Evolutionary conservation across 2,888 invertebrate species (phyloP).

Genomic region (Microchrysa polita): DNA sequence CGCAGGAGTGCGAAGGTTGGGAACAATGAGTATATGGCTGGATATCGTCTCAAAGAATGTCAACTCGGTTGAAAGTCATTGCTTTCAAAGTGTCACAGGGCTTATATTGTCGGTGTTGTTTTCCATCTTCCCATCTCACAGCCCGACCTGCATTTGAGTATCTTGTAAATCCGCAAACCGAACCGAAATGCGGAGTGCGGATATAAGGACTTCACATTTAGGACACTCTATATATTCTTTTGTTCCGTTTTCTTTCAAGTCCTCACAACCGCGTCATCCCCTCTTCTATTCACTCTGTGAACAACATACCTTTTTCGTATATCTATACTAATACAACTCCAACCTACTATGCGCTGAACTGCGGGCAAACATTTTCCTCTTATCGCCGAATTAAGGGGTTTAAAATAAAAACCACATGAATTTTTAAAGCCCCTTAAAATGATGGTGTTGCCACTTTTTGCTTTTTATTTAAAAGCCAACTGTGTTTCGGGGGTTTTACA

Average conservation of each 20-base stretch:
- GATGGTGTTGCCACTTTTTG: slow-evolving; percentile 39
- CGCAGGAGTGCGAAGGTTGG: slow-evolving; percentile 12
- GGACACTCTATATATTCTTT: no score
- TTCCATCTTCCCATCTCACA: background rate
- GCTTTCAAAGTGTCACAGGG: slow-evolving; percentile 27
- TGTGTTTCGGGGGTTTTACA: slow-evolving; percentile 19
- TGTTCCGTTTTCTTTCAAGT: no score
- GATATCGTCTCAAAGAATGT: slow-evolving; percentile 22
- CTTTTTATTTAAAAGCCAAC: slow-evolving; percentile 33
- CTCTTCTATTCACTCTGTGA: slow-evolving; percentile 6
- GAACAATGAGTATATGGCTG: background rate
- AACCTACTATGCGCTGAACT: background rate
- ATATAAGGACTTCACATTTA: no score
- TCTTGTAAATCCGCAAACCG: no score
- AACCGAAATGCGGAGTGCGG: no score
- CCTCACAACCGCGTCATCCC: background rate
- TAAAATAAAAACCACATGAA: slow-evolving; percentile 54
- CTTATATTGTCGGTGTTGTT: slow-evolving; percentile 7
- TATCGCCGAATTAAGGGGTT: slow-evolving; percentile 52
- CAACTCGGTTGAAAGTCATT: slow-evolving; percentile 15
- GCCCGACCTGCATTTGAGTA: background rate
- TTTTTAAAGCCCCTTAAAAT: slow-evolving; percentile 53
- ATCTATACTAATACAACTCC: background rate
- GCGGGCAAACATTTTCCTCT: slow-evolving; percentile 46
- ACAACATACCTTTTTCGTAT: background rate